Percentiles rank a stretch among this genome's conserved stretches.
These are phyloP conservation scores for Stramonita haemastoma DNA, from an alignment of 2,888 invertebrate species.

Conservation along the genomic window DNA sequence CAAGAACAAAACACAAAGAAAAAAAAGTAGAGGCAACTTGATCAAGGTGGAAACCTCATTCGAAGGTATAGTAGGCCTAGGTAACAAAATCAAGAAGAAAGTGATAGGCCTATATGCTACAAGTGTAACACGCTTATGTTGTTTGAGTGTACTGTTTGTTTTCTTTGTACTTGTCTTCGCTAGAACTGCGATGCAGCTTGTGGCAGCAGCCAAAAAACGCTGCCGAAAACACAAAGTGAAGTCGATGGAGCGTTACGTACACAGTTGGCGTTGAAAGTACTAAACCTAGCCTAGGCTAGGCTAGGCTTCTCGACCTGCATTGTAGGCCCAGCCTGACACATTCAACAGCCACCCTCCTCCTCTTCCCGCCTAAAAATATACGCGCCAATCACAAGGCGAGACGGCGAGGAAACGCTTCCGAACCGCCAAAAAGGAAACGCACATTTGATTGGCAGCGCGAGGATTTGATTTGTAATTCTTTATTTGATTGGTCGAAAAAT, in stretches of 20 bases:
- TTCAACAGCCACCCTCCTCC: not conserved
- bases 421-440: not conserved
- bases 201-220: not conserved
- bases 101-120: too few species aligned
- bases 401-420: not conserved
- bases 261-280: not conserved
- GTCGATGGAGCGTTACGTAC: not conserved
- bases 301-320: not conserved
- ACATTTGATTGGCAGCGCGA: conserved; percentile 15
- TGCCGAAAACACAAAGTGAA: not conserved
- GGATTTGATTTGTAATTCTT: conserved; percentile 3
- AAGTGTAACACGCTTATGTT: too few species aligned
- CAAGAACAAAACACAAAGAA: too few species aligned
- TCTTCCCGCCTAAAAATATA: not conserved
- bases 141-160: too few species aligned
- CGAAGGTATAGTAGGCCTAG: too few species aligned
- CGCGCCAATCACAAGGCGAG: not conserved
- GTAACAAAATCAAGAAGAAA: too few species aligned
- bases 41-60: too few species aligned
- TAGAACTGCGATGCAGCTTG: not conserved
- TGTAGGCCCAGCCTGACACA: not conserved
- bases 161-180: too few species aligned
- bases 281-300: too few species aligned
- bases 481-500: conserved; percentile 28
- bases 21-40: too few species aligned